Evolutionary conservation across 2,113 vertebrate species (phyloP), one percentile per base, ranked within the genome.

Genomic region (Microcebus ravelobensis): DNA sequence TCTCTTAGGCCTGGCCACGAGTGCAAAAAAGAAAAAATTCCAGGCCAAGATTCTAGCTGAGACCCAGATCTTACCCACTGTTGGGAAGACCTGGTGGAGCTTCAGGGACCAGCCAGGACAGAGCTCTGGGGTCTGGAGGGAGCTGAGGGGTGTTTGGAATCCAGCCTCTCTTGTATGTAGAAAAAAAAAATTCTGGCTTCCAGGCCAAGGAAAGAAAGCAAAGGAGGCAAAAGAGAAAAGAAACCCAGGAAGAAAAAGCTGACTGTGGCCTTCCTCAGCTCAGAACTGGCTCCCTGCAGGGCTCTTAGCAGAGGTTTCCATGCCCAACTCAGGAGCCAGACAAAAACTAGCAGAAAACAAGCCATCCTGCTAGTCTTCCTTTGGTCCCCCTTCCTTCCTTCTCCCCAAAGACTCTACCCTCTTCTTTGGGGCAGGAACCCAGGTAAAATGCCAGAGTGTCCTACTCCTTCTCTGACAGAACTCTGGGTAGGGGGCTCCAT

Each of bases 231-330:
- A 76, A 55, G 65, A 29, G 39, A 59, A 68, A 79, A 76, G 42
- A 93, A 96, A 95, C 50, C 3, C n/a, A n/a, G 48, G 36, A 84
- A 92, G 71, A 63, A 55, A 77, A 81, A n/a, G 15, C 23, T 31
- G 25, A 67, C 25, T 29, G 34, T 39, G 13, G 8, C 25, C 15
- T 39, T 77, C 45, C 52, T 82, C 34, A 9, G 17, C 25, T 92
- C 34, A 42, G 20, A 83, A 74, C 68, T 48, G 63, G 39, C 55
- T 71, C 27, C 14, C 15, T 8, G 15, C n/a, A 18, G 55, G 61
- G 25, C 17, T 6, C 14, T 52, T 42, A 57, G 59, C n/a, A 81
- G 52, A 55, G 45, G 18, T 76, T 87, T 76, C 59, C 29, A 48
- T 23, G 42, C 34, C 36, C 42, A 29, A 6, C 48, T 23, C 52